Percentiles rank a stretch among this genome's conserved stretches.
phyloP scores from a whole-genome alignment of 2,113 vertebrate species.

The Mirza zaza region DNA sequence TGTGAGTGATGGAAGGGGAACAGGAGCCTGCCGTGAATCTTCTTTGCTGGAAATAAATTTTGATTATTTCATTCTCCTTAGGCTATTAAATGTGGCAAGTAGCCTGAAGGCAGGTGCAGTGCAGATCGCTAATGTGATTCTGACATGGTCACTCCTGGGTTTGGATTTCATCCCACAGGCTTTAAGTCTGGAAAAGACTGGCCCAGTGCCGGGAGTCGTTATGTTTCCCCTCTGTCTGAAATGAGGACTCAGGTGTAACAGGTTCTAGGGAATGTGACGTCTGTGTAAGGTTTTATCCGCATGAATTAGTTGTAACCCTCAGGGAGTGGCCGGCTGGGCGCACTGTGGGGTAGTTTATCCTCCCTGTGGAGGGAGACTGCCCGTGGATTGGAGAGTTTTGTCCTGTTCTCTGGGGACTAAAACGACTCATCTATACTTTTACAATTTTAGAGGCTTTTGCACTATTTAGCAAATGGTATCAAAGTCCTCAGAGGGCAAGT shows the following conservation, averaged over 20 bases:
- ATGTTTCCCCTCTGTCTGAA: conserved; percentile 28
- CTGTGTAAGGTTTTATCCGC: not conserved
- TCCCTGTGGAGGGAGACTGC: not conserved
- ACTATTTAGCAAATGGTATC: not conserved
- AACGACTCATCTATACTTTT: not conserved
- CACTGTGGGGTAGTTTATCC: not conserved
- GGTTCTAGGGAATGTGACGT: not conserved
- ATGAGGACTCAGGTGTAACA: not conserved
- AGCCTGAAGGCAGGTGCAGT: not conserved
- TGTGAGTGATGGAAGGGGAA: too few relatives aligned
- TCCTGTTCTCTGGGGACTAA: not conserved
- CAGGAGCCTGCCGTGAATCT: not conserved
- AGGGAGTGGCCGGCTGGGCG: not conserved
- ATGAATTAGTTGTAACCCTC: not conserved
- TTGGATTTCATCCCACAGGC: not conserved
- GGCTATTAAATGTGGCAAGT: not conserved
- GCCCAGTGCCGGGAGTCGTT: not conserved
- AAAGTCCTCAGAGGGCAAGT: not conserved
- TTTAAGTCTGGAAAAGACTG: not conserved
- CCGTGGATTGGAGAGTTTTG: not conserved
- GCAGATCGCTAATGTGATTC: not conserved
- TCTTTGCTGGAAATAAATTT: not conserved
- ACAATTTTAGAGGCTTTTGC: not conserved
- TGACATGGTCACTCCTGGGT: not conserved
- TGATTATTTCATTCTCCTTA: not conserved